These are phyloP conservation scores for Calameuta filiformis DNA, from an alignment of 2,888 invertebrate species.

Conservation along the genomic window DNA sequence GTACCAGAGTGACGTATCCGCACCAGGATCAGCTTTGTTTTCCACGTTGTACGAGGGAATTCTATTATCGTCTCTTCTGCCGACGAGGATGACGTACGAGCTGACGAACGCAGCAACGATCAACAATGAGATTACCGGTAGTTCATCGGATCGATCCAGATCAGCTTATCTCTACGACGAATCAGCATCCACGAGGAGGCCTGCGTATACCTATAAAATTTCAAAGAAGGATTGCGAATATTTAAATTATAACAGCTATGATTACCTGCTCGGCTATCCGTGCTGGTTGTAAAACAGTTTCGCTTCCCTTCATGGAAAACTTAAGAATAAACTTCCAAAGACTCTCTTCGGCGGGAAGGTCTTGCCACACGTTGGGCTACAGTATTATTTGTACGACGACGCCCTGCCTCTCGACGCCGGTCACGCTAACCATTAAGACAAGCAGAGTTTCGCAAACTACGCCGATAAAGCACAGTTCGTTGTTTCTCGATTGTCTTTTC, in stretches of 20 bases:
- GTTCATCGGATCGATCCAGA: not conserved
- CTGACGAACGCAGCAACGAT: not conserved
- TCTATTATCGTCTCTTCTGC: not conserved
- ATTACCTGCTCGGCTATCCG: not conserved
- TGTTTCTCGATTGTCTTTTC: not conserved
- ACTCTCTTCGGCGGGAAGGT: not conserved
- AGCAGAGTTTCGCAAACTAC: not conserved
- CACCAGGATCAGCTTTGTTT: not conserved
- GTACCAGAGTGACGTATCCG: not conserved
- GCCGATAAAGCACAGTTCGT: not conserved
- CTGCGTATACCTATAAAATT: not conserved
- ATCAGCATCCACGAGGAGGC: not conserved
- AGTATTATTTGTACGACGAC: constrained; percentile 3
- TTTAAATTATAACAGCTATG: constrained; percentile 3
- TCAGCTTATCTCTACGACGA: not conserved
- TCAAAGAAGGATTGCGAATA: not conserved
- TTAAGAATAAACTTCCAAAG: not conserved
- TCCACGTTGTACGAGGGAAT: not conserved
- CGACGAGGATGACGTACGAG: not conserved
- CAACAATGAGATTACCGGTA: not conserved
- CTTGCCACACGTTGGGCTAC: not conserved
- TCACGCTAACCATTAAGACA: not conserved
- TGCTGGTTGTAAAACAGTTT: not conserved
- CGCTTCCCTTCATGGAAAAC: not conserved
- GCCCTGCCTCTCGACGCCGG: not conserved